Evolutionary conservation across 2,113 vertebrate genomes (phyloP).

Genomic region (Tragelaphus imberbis): DNA sequence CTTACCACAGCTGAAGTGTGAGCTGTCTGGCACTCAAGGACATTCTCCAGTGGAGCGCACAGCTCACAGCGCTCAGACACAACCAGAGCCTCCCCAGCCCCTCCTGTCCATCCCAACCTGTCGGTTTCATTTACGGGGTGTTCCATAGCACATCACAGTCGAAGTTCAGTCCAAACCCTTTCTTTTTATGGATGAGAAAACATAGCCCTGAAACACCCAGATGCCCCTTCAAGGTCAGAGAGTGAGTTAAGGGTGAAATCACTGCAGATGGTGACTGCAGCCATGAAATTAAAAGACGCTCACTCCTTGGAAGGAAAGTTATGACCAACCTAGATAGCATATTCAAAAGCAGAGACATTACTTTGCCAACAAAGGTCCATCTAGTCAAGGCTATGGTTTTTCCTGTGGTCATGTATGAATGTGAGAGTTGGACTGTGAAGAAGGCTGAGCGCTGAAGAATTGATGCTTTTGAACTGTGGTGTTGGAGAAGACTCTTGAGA

Average conservation of each 20-base stretch:
- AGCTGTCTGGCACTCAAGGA: slow-evolving; percentile 66
- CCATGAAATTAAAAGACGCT: too few relatives aligned
- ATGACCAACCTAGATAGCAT: too few relatives aligned
- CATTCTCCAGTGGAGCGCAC: slow-evolving; percentile 37
- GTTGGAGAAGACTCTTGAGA: too few relatives aligned
- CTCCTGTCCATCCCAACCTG: not conserved
- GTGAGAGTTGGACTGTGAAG: too few relatives aligned
- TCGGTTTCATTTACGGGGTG: not conserved
- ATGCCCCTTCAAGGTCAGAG: not conserved
- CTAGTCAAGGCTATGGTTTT: too few relatives aligned
- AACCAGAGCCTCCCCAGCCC: not conserved
- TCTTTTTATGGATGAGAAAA: not conserved
- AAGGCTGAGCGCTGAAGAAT: too few relatives aligned
- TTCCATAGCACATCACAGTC: accelerated
- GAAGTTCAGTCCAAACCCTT: not conserved
- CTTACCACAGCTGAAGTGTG: slow-evolving; percentile 59
- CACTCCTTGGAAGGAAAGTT: too few relatives aligned
- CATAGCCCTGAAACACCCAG: not conserved
- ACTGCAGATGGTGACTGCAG: too few relatives aligned
- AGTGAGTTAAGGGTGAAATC: not conserved
- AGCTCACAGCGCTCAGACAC: not conserved
- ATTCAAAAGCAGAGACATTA: too few relatives aligned
- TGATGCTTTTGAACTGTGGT: too few relatives aligned
- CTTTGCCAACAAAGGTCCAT: too few relatives aligned
- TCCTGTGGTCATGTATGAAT: too few relatives aligned